Conservation (phyloP, 2,888 invertebrate species). For the Scaptomyza polygonia region DNA sequence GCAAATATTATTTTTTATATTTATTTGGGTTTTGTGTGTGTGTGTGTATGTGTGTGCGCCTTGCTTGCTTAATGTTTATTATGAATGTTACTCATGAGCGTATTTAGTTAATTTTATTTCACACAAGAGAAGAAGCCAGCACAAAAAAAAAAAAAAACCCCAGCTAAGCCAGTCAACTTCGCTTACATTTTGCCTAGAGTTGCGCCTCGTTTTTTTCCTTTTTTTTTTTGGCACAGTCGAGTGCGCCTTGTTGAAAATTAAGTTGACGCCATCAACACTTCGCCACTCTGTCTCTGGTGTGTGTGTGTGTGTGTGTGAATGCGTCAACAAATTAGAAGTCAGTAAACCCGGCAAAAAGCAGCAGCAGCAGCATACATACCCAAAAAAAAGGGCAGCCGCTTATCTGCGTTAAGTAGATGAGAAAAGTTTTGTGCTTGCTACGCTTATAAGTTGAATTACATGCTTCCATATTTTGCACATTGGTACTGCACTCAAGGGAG, state of each 20-base stretch:
- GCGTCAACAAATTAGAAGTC: slow-evolving; percentile 74
- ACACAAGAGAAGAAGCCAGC: slow-evolving; percentile 76
- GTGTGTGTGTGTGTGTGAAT: slow-evolving; percentile 21
- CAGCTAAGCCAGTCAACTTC: slow-evolving; percentile 19
- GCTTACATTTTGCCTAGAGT: slow-evolving; percentile 49
- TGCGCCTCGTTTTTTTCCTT: slow-evolving; percentile 50
- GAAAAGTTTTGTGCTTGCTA: slow-evolving; percentile 74
- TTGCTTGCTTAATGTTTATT: slow-evolving; percentile 78
- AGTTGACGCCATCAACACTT: slow-evolving; percentile 78
- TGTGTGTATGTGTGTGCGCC: slow-evolving; percentile 23
- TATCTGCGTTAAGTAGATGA: slow-evolving; percentile 80
- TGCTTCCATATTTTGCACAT: slow-evolving; percentile 64
- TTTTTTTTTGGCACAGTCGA: slow-evolving; percentile 58
- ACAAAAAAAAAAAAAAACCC: slow-evolving; percentile 19
- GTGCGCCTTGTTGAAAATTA: slow-evolving; percentile 70
- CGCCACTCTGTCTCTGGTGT: slow-evolving; percentile 62
- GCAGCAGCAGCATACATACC: slow-evolving; percentile 27
- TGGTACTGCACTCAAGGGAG: slow-evolving; percentile 10
- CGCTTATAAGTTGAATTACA: slow-evolving; percentile 79
- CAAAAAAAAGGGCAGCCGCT: slow-evolving; percentile 54
- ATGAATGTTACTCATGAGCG: slow-evolving; percentile 81
- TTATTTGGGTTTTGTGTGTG: slow-evolving; percentile 60
- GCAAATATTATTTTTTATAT: slow-evolving; percentile 81
- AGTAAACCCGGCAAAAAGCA: slow-evolving; percentile 66
- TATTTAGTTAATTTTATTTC: slow-evolving; percentile 81